These are phyloP conservation scores for Halisarca cf. caerulea DNA, from an alignment of 37 sponge, comb jelly and placozoan genomes.

Conservation along the genomic window DNA sequence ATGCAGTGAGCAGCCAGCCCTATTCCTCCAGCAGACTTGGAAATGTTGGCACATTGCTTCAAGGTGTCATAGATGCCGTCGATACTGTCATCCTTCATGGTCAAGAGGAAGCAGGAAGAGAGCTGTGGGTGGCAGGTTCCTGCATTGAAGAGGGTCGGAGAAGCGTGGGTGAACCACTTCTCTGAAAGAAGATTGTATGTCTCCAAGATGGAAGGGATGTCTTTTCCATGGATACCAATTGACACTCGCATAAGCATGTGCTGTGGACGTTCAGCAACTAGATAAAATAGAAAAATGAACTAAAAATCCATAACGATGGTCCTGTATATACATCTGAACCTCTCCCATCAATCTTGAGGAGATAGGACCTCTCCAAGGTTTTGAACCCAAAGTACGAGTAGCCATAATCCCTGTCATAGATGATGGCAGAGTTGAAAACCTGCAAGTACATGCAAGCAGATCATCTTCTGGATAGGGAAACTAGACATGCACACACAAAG, in stretches of 20 bases:
- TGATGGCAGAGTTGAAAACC: conserved; percentile 91
- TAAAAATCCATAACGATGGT: neutral
- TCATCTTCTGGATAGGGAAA: no score
- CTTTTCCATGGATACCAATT: conserved; percentile 87
- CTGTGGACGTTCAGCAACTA: conserved; percentile 98
- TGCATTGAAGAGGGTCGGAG: conserved; percentile 98
- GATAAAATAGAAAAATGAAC: neutral
- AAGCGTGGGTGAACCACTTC: conserved; percentile 98
- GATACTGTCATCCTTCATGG: conserved; percentile 98
- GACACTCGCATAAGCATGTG: conserved; percentile 99
- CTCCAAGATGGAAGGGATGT: conserved; percentile 91
- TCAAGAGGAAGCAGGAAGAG: conserved; percentile 94
- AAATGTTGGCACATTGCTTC: conserved; percentile 96
- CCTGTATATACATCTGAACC: conserved; percentile 31
- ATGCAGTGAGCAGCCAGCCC: conserved; percentile 92
- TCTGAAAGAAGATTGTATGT: conserved; percentile 98
- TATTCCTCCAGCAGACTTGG: conserved; percentile 98
- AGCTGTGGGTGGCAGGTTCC: conserved; percentile 97
- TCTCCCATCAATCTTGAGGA: conserved; percentile 91
- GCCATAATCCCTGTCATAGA: conserved; percentile 92
- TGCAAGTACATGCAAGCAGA: no score
- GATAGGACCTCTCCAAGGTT: conserved; percentile 96
- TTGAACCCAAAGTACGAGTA: conserved; percentile 99
- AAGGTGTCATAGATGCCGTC: conserved; percentile 99
- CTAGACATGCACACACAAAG: neutral